Conservation (phyloP, 2,797 vertebrate genomes). For the Kryptopterus vitreolus region DNA sequence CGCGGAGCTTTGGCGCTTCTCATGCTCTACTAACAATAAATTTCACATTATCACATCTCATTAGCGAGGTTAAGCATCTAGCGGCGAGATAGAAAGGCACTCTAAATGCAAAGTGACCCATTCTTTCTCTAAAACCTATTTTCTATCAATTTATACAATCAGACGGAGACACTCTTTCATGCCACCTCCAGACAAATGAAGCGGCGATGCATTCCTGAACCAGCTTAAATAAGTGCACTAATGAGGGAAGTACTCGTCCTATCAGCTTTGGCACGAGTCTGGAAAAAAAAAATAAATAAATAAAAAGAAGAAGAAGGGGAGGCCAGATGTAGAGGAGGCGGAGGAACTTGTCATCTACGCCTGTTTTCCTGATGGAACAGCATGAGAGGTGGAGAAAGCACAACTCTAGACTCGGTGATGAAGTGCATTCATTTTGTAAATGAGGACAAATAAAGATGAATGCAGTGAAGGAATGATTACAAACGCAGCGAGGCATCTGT, state of each 20-base stretch:
- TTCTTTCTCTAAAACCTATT: constrained; percentile 38
- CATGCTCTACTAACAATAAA: constrained; percentile 53
- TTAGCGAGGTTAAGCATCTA: constrained; percentile 59
- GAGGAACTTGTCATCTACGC: constrained; percentile 3
- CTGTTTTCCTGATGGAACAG: constrained; percentile 27
- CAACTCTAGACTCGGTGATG: constrained; percentile 10
- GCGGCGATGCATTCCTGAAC: constrained; percentile 11
- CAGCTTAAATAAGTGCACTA: constrained; percentile 20
- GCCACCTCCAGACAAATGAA: background rate
- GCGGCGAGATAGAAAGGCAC: constrained; percentile 31
- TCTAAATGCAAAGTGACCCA: constrained; percentile 45
- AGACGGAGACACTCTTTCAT: constrained; percentile 7
- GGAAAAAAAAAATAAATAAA: too few species aligned
- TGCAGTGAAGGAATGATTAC: background rate
- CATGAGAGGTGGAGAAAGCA: constrained; percentile 32
- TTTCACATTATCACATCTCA: constrained; percentile 62
- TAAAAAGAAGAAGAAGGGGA: background rate
- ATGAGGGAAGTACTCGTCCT: constrained; percentile 16
- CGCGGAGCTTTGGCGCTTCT: constrained; percentile 47
- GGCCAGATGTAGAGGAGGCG: constrained; percentile 39
- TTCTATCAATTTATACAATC: constrained; percentile 29
- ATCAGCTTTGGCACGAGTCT: background rate
- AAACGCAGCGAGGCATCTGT: background rate
- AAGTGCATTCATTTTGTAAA: constrained; percentile 19
- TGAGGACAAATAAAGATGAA: constrained; percentile 28